Percentiles rank a stretch among this genome's conserved stretches.
Evolutionary conservation across 1,140 invertebrate species (phyloP).

Genomic region (Trichoplusia ni): DNA sequence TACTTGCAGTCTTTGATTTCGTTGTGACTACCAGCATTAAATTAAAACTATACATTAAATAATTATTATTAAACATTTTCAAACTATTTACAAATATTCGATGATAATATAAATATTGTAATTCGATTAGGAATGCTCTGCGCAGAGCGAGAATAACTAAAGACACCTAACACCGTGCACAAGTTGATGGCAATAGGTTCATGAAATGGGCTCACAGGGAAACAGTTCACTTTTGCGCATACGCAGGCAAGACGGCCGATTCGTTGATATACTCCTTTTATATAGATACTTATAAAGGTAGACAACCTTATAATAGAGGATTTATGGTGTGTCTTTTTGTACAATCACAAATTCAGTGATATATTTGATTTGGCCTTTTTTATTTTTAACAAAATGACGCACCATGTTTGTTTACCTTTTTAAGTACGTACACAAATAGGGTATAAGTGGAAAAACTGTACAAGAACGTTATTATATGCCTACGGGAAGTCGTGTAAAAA

Average conservation of each 20-base stretch:
- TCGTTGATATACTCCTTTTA: too few species aligned
- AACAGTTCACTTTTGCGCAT: not conserved
- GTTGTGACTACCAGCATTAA: slow-evolving; percentile 79
- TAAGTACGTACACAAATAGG: too few species aligned
- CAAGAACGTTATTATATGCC: not conserved
- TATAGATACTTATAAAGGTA: too few species aligned
- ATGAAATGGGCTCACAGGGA: not conserved
- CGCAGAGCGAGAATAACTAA: slow-evolving; percentile 54
- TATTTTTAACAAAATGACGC: too few species aligned
- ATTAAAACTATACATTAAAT: slow-evolving; percentile 43
- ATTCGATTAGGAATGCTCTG: slow-evolving; percentile 73
- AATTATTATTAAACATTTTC: slow-evolving; percentile 27
- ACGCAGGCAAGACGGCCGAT: not conserved
- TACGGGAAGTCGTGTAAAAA: slow-evolving; percentile 8
- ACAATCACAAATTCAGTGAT: too few species aligned
- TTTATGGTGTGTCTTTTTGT: too few species aligned
- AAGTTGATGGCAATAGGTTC: slow-evolving; percentile 48
- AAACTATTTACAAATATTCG: slow-evolving; percentile 74
- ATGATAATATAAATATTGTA: slow-evolving; percentile 55
- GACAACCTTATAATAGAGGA: too few species aligned
- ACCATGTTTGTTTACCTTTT: too few species aligned
- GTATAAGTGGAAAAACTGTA: not conserved
- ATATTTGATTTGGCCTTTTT: too few species aligned
- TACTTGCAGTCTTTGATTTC: slow-evolving; percentile 79
- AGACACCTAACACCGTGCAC: slow-evolving; percentile 58